Percentiles rank a stretch among this genome's conserved stretches.
These are phyloP conservation scores for Acestrorhynchus altus DNA, from an alignment of 2,797 vertebrate genomes.

Conservation along the genomic window DNA sequence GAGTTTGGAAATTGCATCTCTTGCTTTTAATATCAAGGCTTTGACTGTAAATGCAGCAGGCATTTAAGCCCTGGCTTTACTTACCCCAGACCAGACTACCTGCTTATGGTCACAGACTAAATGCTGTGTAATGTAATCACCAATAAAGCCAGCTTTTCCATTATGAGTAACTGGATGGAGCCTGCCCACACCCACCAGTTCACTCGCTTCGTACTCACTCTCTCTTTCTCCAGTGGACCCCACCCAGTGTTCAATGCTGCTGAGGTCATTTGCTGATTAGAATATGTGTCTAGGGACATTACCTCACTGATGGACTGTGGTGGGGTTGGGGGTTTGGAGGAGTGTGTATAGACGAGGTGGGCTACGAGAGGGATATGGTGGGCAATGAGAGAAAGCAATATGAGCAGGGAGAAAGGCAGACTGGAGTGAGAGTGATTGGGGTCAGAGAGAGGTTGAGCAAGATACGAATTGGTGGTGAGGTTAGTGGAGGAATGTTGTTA, in stretches of 20 bases:
- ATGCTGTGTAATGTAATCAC: conserved; percentile 17
- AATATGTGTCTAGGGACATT: conserved; percentile 58
- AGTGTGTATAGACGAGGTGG: neutral
- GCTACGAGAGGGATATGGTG: neutral
- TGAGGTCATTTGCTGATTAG: conserved; percentile 67
- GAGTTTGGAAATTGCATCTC: too few relatives aligned
- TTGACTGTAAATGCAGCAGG: neutral
- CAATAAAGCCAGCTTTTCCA: conserved; percentile 13
- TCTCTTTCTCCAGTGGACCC: conserved; percentile 54
- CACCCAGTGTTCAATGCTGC: conserved; percentile 66
- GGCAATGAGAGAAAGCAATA: conserved; percentile 7
- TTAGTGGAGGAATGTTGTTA: neutral
- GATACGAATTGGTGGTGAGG: neutral
- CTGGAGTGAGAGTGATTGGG: neutral
- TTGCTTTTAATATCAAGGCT: neutral
- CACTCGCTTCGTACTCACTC: neutral
- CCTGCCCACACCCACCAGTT: neutral
- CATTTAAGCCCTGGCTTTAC: conserved; percentile 4
- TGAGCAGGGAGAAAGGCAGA: neutral
- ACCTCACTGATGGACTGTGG: conserved; percentile 55
- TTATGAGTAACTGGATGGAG: conserved; percentile 15
- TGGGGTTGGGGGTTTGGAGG: neutral
- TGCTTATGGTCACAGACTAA: neutral
- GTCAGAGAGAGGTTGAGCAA: conserved; percentile 4
- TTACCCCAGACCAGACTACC: conserved; percentile 4